phyloP scores from a whole-genome alignment of 2,113 vertebrate genomes.

The Myocastor coypus region DNA sequence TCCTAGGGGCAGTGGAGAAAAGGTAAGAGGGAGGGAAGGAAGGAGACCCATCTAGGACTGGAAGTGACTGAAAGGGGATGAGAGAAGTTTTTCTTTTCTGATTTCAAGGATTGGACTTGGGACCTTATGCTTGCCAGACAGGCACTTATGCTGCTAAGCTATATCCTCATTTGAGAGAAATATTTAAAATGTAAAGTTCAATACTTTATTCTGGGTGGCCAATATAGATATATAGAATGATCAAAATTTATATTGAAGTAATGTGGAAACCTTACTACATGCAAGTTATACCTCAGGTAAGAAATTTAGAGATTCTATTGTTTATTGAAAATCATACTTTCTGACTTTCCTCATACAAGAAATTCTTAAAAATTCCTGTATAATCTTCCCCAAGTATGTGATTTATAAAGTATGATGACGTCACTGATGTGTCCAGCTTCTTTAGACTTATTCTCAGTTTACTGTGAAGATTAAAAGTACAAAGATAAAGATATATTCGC shows the following conservation, averaged over 20 bases:
- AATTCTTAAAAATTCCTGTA: neutral
- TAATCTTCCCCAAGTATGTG: neutral
- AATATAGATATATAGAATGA: neutral
- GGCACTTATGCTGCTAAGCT: no score
- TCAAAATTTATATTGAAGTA: neutral
- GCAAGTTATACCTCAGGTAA: neutral
- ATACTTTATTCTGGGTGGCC: neutral
- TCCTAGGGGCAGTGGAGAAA: neutral
- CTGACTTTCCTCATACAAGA: neutral
- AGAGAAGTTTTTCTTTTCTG: neutral
- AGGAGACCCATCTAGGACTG: neutral
- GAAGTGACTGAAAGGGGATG: neutral
- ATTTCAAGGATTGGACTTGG: no score
- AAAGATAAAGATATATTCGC: neutral
- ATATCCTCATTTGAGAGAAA: neutral
- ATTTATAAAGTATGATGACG: neutral
- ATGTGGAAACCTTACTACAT: neutral
- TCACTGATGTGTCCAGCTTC: neutral
- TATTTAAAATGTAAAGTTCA: neutral
- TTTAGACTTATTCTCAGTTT: conserved; percentile 15
- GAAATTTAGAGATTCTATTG: neutral
- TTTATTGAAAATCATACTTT: neutral
- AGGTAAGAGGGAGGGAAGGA: neutral
- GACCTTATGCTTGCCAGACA: no score
- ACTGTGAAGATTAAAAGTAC: conserved; percentile 11